phyloP scores from a whole-genome alignment of 1,140 invertebrate species.

The Halotydeus destructor region DNA sequence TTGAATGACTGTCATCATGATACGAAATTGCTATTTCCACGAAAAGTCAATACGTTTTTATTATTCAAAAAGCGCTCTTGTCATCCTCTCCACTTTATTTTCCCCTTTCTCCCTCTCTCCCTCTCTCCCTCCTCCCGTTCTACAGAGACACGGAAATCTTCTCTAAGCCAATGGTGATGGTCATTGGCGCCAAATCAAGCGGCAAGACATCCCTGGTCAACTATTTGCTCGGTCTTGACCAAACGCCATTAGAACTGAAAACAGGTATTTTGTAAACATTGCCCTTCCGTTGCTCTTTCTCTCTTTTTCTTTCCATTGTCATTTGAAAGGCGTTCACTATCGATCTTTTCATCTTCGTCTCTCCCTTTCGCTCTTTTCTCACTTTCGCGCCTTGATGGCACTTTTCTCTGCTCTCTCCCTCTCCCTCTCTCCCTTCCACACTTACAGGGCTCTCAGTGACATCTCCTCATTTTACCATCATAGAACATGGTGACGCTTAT shows the following conservation, averaged over 20 bases:
- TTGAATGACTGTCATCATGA: not conserved
- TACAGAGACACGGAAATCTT: slow-evolving; percentile 70
- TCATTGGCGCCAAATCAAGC: slow-evolving; percentile 86
- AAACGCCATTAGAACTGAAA: slow-evolving; percentile 51
- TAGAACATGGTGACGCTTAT: slow-evolving; percentile 57
- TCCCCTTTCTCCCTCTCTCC: not conserved
- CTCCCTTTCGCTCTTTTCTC: too few species aligned
- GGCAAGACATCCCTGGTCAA: slow-evolving; percentile 87
- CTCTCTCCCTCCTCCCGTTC: slow-evolving; percentile 1
- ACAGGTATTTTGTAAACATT: slow-evolving; percentile 40
- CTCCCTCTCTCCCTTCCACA: too few species aligned
- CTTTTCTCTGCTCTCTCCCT: too few species aligned
- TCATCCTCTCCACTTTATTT: not conserved
- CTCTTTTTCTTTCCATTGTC: too few species aligned
- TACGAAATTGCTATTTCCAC: not conserved
- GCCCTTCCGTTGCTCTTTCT: too few species aligned
- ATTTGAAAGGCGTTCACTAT: too few species aligned
- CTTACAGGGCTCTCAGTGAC: not conserved
- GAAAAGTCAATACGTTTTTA: not conserved
- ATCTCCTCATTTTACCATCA: slow-evolving; percentile 59
- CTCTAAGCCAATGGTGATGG: slow-evolving; percentile 71
- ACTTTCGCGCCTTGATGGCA: too few species aligned
- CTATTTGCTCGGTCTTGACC: slow-evolving; percentile 69
- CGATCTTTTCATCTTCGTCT: too few species aligned
- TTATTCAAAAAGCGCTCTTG: not conserved